Evolutionary conservation across 2,888 invertebrate genomes (phyloP), one percentile per base, ranked within the genome.

Genomic region (Hydrotaea diabolus): DNA sequence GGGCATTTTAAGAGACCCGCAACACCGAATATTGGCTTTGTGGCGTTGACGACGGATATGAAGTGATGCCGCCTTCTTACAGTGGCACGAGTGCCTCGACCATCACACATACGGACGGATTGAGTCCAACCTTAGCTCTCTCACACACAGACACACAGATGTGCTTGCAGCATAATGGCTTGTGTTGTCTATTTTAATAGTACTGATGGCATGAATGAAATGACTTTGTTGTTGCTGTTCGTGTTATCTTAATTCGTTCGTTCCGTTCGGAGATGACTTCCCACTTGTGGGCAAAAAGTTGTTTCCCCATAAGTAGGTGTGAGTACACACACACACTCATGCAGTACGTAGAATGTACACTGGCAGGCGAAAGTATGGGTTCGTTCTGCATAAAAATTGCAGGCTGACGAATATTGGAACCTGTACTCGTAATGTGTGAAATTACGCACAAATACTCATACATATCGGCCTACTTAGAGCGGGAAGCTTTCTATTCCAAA

Each of bases 191-290:
- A 66, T 43, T 43, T 39, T 17, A 64, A 36, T 66, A 19, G 39
- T 43, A 21, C 21, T 19, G 43, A 13, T 39, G 39, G 11, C 31
- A 19, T 39, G 43, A 66, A 66, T 43, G 43, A 43, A 43, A 66
- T 66, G 19, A 43, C 66, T 66, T 21, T 43, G 39, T 43, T 21
- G 66, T 55, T 55, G 39, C 1, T 66, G 43, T 9, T 64, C 36
- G 64, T 66, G 49, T n/a, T 49, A 49, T 49, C 49, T 49, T 49
- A 49, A 49, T 49, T 49, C 49, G 49, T 49, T 49, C n/a, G 49
- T 49, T 49, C 49, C 49, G 49, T 49, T 49, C 49, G 49, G 49
- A 49, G 8, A n/a, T 49, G 49, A 49, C 49, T 49, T 62, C 59
- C 15, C 59, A 23, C 19, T 13, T 62, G 62, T 36, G n/a, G 1